Evolutionary conservation across 2,888 invertebrate genomes (phyloP).

Genomic region (Drosophila subsilvestris): DNA sequence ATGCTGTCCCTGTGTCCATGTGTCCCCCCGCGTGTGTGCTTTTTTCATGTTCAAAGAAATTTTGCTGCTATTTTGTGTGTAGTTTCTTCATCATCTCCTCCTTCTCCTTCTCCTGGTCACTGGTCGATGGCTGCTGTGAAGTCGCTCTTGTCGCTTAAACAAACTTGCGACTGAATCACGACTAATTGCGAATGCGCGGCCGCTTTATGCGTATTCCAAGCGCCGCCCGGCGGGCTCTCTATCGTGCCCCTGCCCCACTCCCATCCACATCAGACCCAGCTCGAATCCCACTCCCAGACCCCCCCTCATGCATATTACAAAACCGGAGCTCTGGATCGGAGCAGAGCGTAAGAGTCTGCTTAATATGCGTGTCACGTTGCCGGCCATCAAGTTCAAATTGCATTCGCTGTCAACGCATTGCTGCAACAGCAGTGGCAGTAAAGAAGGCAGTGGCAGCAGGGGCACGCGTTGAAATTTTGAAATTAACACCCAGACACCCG

Average conservation of each 20-base stretch:
- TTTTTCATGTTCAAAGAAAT: constrained; percentile 36
- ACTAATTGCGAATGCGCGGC: constrained; percentile 77
- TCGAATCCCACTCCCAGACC: background rate
- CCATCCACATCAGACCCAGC: background rate
- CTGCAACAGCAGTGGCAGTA: constrained; percentile 34
- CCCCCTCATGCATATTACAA: constrained; percentile 55
- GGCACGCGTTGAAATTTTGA: constrained; percentile 75
- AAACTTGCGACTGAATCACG: constrained; percentile 79
- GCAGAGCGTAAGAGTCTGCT: constrained; percentile 46
- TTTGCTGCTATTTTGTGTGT: constrained; percentile 26
- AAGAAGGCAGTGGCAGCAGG: constrained; percentile 26
- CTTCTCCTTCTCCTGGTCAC: constrained; percentile 29
- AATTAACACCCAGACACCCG: constrained; percentile 64
- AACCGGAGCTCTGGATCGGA: constrained; percentile 57
- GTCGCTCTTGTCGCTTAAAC: constrained; percentile 60
- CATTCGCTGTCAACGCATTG: constrained; percentile 80
- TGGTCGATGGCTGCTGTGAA: constrained; percentile 29
- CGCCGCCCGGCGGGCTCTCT: constrained; percentile 51
- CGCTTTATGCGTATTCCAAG: constrained; percentile 74
- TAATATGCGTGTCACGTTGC: constrained; percentile 81
- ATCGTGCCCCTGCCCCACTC: no score
- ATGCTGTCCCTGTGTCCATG: constrained; percentile 27
- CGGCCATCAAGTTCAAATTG: constrained; percentile 82
- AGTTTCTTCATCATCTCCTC: constrained; percentile 42
- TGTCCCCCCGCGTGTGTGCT: constrained; percentile 19